These are phyloP conservation scores for Aromia moschata DNA, from an alignment of 2,888 invertebrate species.

Conservation along the genomic window DNA sequence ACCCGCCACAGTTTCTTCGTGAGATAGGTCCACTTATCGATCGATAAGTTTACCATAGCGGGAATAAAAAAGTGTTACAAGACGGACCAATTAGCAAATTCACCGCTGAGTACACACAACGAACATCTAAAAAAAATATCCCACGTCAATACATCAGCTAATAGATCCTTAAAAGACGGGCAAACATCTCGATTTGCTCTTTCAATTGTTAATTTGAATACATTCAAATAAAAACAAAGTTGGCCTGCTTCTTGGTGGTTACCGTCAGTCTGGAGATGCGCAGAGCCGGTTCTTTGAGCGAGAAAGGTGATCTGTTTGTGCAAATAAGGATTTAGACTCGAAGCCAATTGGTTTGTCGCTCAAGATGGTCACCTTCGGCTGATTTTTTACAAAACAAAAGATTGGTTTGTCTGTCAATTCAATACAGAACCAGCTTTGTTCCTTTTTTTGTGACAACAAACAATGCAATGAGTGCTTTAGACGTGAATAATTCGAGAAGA, in stretches of 20 bases:
- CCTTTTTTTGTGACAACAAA: too few species aligned
- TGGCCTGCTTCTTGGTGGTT: background rate
- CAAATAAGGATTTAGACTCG: too few species aligned
- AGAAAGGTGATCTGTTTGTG: background rate
- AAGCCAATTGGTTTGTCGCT: too few species aligned
- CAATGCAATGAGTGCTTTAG: too few species aligned
- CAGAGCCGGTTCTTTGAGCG: background rate
- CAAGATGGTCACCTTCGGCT: too few species aligned
- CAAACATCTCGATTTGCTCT: conserved; percentile 3
- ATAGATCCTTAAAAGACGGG: conserved; percentile 8
- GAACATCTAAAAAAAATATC: background rate
- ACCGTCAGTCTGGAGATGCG: background rate
- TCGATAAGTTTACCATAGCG: background rate
- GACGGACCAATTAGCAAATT: conserved; percentile 12
- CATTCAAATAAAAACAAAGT: conserved; percentile 5
- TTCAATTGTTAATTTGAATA: conserved; percentile 4
- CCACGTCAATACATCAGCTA: conserved; percentile 14
- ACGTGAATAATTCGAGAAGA: too few species aligned
- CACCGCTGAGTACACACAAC: background rate
- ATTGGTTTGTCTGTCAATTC: too few species aligned
- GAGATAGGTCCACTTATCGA: background rate
- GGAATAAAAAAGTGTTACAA: background rate
- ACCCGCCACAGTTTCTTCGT: background rate
- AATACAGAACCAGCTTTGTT: too few species aligned
- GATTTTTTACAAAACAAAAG: too few species aligned